Evolutionary conservation across 2,113 vertebrate genomes (phyloP).

Genomic region (Sminthopsis crassicaudata): DNA sequence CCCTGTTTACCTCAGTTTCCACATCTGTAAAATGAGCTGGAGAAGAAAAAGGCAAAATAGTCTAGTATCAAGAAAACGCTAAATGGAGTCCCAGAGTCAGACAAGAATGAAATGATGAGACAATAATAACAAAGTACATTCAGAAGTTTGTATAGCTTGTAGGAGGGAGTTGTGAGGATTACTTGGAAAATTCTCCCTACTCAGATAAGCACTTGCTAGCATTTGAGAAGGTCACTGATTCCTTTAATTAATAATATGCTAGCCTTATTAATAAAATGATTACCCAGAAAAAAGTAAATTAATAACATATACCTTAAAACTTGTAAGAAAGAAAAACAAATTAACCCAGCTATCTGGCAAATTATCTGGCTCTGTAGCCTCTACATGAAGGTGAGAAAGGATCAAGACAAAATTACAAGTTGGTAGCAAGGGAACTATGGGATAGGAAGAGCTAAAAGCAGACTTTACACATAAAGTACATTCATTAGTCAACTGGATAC

Average conservation of each 20-base stretch:
- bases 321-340: conserved; percentile 21
- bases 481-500: neutral
- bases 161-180: neutral
- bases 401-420: conserved; percentile 17
- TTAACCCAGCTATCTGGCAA: neutral
- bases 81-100: neutral
- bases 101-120: neutral
- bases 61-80: neutral
- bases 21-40: neutral
- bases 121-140: neutral
- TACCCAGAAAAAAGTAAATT: neutral
- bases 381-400: conserved; percentile 32
- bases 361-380: conserved; percentile 25
- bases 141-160: neutral
- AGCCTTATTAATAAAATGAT: no score
- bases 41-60: neutral
- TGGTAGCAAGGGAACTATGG: neutral
- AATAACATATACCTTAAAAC: neutral
- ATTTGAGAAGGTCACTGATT: no score
- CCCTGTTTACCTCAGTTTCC: neutral
- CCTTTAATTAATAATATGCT: no score
- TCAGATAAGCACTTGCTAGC: neutral
- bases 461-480: neutral
- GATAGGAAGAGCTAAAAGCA: neutral
- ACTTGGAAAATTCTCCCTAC: neutral